phyloP scores from a whole-genome alignment of 1,140 invertebrate species.

The Aphis gossypii region DNA sequence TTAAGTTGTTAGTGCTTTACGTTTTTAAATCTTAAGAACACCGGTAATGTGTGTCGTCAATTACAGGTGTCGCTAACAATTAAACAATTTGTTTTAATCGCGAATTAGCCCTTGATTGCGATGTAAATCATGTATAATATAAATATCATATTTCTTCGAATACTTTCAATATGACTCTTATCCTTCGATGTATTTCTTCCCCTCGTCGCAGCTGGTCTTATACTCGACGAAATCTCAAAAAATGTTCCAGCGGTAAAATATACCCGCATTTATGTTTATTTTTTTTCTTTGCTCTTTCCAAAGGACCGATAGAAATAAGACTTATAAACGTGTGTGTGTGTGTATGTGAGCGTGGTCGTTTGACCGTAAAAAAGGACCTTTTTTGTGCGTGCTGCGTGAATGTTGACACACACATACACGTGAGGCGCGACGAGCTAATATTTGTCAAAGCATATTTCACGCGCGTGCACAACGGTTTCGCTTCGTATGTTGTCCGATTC shows the following conservation, averaged over 20 bases:
- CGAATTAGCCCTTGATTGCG: neutral
- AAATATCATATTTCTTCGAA: neutral
- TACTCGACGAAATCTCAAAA: neutral
- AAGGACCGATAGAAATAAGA: conserved; percentile 28
- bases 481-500: conserved; percentile 1
- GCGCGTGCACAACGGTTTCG: conserved; percentile 7
- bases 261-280: neutral
- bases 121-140: neutral
- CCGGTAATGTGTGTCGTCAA: no score
- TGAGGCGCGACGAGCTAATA: conserved; percentile 41
- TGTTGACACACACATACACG: conserved; percentile 25
- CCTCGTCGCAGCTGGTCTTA: neutral
- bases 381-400: neutral
- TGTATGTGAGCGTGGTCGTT: conserved; percentile 27
- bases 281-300: neutral
- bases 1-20: neutral
- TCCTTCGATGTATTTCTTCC: neutral
- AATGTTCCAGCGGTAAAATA: conserved; percentile 32
- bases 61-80: neutral
- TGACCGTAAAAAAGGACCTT: conserved; percentile 48
- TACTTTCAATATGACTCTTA: neutral
- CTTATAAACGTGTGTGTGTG: conserved; percentile 42
- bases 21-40: neutral
- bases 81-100: neutral
- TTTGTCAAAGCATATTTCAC: conserved; percentile 58